Base-by-base conservation (phyloP, 1,140 invertebrate genomes). In the Tribolium madens region DNA sequence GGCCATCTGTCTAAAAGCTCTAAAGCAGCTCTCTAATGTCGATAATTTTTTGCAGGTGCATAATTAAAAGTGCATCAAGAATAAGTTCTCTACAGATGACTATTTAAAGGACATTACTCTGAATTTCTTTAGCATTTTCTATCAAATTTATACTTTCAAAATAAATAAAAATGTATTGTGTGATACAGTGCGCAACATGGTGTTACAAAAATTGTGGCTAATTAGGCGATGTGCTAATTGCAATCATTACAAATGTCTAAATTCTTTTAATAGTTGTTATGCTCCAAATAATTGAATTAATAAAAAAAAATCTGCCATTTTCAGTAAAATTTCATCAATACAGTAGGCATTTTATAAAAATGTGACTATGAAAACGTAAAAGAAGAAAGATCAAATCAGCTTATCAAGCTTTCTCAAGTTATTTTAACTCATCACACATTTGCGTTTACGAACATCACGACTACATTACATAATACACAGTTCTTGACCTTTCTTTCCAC, bases 11-110 rank as follows among this genome's bases (percentile, higher is more conserved):
- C n/a, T n/a, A 4, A 42, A 42, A 42, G 5, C 36, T 42, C 36
- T 10, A 42, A 57, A 18, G 14, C 14, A 21, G n/a, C 57, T 64
- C 53, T 60, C 53, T 60, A 60, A 60, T 60, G 53, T 0, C 21
- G 12, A 21, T 14, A 12, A 10, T 7, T 42, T 42, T 42, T 42
- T 4, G 9, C 9, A 10, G 9, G n/a, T 42, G 36, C 36, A 42
- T 42, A 42, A 42, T 42, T 42, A 42, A 42, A 42, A 42, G n/a
- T 42, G 36, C 36, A 42, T 42, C 36, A 42, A 42, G 36, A 2
- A 42, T 9, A 42, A n/a, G 9, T 31, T 42, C 9, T 42, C 36
- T 9, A 42, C 7, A 42, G 36, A 42, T 26, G 21, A 26, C 21
- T 26, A 26, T 26, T 26, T 26, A 26, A 26, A 26, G 3, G 3